These are phyloP conservation scores for Linurgus olivaceus DNA, from an alignment of 2,797 vertebrate species.

Conservation along the genomic window DNA sequence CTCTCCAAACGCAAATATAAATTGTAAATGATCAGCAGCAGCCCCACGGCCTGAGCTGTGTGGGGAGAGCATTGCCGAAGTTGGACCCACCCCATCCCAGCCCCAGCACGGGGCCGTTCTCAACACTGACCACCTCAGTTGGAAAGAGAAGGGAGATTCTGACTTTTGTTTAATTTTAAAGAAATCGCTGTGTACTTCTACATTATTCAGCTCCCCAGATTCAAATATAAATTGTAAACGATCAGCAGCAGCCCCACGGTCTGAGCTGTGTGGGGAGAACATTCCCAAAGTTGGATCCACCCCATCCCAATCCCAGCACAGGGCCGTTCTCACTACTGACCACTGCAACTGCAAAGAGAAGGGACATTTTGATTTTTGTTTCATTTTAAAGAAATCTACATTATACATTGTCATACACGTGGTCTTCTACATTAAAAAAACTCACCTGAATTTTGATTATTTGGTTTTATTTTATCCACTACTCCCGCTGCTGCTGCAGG, in stretches of 20 bases:
- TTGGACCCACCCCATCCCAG: background rate
- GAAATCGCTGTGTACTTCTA: background rate
- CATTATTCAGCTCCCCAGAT: background rate
- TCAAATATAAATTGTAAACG: background rate
- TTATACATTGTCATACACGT: rapidly evolving
- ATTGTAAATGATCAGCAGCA: background rate
- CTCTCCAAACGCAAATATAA: background rate
- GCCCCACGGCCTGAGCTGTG: background rate
- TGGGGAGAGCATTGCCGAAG: background rate
- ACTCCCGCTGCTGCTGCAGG: background rate
- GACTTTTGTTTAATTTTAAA: background rate
- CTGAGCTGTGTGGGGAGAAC: background rate
- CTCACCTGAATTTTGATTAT: background rate
- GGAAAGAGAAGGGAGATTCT: background rate
- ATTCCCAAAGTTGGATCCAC: background rate
- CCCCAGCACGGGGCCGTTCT: background rate
- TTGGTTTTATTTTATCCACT: background rate
- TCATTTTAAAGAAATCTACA: background rate
- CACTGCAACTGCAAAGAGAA: background rate
- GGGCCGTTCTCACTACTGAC: background rate
- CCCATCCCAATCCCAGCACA: background rate
- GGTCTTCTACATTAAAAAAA: background rate
- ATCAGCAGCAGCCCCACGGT: rapidly evolving
- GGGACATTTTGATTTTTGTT: background rate
- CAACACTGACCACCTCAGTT: background rate